Conservation (phyloP, 2,113 vertebrate species). For the Limnothrissa miodon region DNA sequence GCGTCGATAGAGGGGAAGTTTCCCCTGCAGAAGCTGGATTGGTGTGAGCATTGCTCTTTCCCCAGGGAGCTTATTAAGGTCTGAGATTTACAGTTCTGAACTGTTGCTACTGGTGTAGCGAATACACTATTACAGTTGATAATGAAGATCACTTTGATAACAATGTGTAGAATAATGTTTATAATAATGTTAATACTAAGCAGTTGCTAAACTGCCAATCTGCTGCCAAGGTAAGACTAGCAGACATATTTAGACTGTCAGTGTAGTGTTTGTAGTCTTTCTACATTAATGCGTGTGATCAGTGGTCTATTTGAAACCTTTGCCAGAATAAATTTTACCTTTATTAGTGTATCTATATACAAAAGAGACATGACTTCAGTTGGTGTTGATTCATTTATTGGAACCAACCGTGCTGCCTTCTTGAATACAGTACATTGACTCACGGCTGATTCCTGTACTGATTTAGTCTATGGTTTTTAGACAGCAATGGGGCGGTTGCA, state of each 20-base stretch:
- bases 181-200: background rate
- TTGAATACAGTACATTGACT: too few relatives aligned
- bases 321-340: too few relatives aligned
- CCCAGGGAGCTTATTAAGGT: constrained; percentile 81
- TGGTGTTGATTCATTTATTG: too few relatives aligned
- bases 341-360: too few relatives aligned
- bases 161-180: background rate
- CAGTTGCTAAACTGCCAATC: background rate
- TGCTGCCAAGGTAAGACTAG: background rate
- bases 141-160: background rate
- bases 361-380: too few relatives aligned
- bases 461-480: too few relatives aligned
- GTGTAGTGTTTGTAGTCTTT: too few relatives aligned
- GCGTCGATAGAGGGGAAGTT: constrained; percentile 76
- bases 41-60: constrained; percentile 81
- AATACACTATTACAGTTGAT: background rate
- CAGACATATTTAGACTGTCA: background rate
- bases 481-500: too few relatives aligned
- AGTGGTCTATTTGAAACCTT: background rate
- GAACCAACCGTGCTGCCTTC: background rate
- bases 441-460: too few relatives aligned
- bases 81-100: constrained; percentile 21
- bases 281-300: background rate
- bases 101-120: background rate
- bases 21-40: constrained; percentile 79